These are phyloP conservation scores for Hirundichthys speculiger DNA, from an alignment of 2,113 vertebrate genomes.

Conservation along the genomic window DNA sequence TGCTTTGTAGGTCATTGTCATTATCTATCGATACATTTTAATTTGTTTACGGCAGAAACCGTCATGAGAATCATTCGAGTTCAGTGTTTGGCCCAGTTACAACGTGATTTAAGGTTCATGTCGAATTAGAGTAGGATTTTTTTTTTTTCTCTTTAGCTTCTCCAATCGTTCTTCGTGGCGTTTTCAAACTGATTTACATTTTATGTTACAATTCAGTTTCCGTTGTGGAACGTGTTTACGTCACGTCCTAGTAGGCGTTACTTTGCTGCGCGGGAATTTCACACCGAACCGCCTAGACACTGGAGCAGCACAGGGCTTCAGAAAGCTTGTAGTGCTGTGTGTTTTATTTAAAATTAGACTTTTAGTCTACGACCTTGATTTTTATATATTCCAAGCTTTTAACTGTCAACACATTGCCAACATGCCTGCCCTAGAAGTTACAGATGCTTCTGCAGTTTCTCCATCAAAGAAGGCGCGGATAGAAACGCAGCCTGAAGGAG, in stretches of 20 bases:
- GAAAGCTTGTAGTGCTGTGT: not conserved
- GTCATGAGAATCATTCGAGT: too few species aligned
- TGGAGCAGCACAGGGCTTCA: not conserved
- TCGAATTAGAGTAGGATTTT: too few species aligned
- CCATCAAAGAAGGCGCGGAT: conserved; percentile 79
- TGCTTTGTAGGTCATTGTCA: too few species aligned
- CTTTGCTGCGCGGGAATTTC: conserved; percentile 28
- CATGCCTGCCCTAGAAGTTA: conserved; percentile 84
- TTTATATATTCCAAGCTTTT: not conserved
- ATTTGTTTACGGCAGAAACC: too few species aligned
- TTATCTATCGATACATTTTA: too few species aligned
- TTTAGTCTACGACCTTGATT: not conserved
- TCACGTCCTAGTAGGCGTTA: conserved; percentile 23
- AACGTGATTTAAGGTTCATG: too few species aligned
- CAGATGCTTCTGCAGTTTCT: conserved; percentile 44
- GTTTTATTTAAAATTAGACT: not conserved
- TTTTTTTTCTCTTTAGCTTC: too few species aligned
- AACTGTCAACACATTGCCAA: conserved; percentile 32
- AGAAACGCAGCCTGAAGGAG: conserved; percentile 24
- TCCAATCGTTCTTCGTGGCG: rapidly evolving
- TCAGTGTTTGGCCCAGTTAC: too few species aligned
- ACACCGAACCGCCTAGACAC: not conserved
- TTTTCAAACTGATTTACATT: rapidly evolving
- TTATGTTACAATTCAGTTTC: not conserved
- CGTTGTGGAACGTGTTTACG: too few species aligned